phyloP scores from a whole-genome alignment of 92 coral and sea anemone genomes.

The Ricordea florida region DNA sequence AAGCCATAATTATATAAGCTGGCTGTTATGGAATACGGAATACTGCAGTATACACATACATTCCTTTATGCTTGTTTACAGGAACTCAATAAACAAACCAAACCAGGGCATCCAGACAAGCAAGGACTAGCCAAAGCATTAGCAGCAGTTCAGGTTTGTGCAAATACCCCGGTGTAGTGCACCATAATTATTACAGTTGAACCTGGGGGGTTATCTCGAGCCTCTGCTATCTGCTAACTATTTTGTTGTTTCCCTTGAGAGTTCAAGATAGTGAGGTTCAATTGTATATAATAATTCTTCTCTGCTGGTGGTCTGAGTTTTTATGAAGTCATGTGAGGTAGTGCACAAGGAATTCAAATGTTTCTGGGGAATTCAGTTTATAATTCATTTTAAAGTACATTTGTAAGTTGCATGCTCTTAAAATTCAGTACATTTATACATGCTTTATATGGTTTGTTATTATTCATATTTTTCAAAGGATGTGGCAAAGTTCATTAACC shows the following conservation, averaged over 20 bases:
- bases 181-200: not conserved
- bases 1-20: too few species aligned
- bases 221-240: not conserved
- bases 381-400: too few species aligned
- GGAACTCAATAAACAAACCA: conserved; percentile 93
- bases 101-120: conserved; percentile 81
- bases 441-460: not conserved
- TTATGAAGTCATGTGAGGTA: too few species aligned
- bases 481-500: conserved; percentile 94
- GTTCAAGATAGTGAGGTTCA: too few species aligned
- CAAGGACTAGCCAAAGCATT: conserved; percentile 88
- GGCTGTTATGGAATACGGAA: too few species aligned
- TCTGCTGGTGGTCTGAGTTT: too few species aligned
- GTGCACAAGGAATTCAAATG: too few species aligned
- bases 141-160: conserved; percentile 85
- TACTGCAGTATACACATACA: too few species aligned
- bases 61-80: conserved; percentile 16
- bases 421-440: not conserved
- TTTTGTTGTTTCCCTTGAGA: too few species aligned
- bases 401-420: not conserved
- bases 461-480: conserved; percentile 47
- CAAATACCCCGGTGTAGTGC: not conserved
- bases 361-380: too few species aligned
- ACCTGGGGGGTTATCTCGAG: too few species aligned
- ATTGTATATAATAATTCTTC: too few species aligned